Evolutionary conservation across 2,797 vertebrate genomes (phyloP).

Genomic region (Psittacula echo): DNA sequence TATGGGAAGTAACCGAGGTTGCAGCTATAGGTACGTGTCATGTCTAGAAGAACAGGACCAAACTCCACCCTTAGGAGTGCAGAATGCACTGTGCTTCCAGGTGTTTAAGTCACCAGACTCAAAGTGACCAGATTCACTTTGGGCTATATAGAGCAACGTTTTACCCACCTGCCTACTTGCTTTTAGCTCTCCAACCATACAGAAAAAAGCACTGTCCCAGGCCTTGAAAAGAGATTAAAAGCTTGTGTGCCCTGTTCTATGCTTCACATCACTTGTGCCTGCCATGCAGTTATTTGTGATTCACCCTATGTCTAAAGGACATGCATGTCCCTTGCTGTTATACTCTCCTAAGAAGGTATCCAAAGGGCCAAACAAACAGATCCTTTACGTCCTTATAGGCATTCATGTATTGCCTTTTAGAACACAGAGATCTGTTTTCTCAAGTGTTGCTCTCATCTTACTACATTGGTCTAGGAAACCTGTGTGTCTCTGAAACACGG

Average conservation of each 20-base stretch:
- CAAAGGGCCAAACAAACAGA: not conserved
- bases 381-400: rapidly evolving
- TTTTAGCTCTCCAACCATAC: not conserved
- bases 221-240: not conserved
- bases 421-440: not conserved
- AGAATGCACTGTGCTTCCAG: not conserved
- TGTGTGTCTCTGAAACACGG: rapidly evolving
- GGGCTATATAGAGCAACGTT: not conserved
- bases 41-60: not conserved
- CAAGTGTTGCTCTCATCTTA: not conserved
- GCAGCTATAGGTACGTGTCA: not conserved
- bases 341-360: not conserved
- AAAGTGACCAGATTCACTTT: not conserved
- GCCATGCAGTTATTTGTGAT: not conserved
- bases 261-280: not conserved
- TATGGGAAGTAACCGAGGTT: not conserved
- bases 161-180: not conserved
- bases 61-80: not conserved
- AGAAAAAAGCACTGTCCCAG: not conserved
- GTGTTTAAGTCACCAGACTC: not conserved
- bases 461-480: not conserved
- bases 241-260: rapidly evolving
- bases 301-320: not conserved
- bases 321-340: rapidly evolving
- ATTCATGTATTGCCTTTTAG: not conserved